phyloP scores from a whole-genome alignment of 1,140 invertebrate genomes.

The Penaeus vannamei region DNA sequence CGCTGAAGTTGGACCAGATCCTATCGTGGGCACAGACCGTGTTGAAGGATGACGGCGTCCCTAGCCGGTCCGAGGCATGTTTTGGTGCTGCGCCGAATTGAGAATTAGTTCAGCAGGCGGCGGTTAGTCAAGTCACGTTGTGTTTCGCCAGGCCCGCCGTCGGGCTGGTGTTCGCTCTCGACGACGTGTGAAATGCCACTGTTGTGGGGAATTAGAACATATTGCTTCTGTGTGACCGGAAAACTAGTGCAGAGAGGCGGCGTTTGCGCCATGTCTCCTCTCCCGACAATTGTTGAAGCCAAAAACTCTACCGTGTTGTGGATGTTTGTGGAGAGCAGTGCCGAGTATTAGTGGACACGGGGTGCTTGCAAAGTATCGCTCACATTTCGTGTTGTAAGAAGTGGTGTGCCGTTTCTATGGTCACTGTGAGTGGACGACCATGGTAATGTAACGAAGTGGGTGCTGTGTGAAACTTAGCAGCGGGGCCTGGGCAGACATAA shows the following conservation, averaged over 20 bases:
- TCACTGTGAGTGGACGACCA: slow-evolving; percentile 46
- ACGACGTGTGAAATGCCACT: slow-evolving; percentile 5
- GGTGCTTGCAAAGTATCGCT: background rate
- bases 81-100: slow-evolving; percentile 34
- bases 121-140: slow-evolving; percentile 17
- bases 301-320: slow-evolving; percentile 34
- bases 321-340: slow-evolving; percentile 27
- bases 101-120: too few species aligned
- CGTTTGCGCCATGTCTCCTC: too few species aligned
- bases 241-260: slow-evolving; percentile 46
- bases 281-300: slow-evolving; percentile 32
- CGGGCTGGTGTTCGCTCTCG: background rate
- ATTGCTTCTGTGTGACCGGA: slow-evolving; percentile 34
- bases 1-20: slow-evolving; percentile 6
- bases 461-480: slow-evolving; percentile 1
- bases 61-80: slow-evolving; percentile 7
- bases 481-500: background rate
- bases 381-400: slow-evolving; percentile 5
- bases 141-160: slow-evolving; percentile 23
- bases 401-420: slow-evolving; percentile 4
- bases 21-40: slow-evolving; percentile 46
- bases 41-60: slow-evolving; percentile 34
- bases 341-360: slow-evolving; percentile 24
- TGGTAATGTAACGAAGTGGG: slow-evolving; percentile 54
- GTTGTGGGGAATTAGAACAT: background rate